These are phyloP conservation scores for Drosophila infuscata DNA, from an alignment of 2,888 invertebrate genomes.

Conservation along the genomic window DNA sequence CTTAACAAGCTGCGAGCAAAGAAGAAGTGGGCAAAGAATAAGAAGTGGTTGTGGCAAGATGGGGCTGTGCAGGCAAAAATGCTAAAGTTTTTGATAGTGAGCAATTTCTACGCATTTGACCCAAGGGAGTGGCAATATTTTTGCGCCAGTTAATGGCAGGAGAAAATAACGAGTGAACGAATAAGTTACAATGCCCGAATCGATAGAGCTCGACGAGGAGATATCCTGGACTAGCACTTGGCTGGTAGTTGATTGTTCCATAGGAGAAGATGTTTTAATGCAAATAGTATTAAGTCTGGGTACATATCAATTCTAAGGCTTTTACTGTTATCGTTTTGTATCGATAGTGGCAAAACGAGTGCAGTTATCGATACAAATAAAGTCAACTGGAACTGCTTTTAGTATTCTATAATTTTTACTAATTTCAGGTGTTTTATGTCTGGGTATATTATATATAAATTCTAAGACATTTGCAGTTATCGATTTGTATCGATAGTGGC, in stretches of 20 bases:
- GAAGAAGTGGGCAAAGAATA: neutral
- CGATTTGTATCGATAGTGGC: neutral
- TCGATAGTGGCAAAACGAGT: neutral
- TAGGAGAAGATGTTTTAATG: neutral
- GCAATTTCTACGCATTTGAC: constrained; percentile 69
- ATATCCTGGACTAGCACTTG: neutral
- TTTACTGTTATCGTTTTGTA: neutral
- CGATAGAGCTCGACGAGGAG: neutral
- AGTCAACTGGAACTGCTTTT: neutral
- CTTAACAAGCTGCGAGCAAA: constrained; percentile 43
- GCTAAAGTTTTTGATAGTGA: constrained; percentile 60
- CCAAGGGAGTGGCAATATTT: constrained; percentile 68
- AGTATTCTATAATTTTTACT: neutral
- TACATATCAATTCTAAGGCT: neutral
- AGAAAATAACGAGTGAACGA: constrained; percentile 11
- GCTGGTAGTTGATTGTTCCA: neutral
- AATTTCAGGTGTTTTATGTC: neutral
- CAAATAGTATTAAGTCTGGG: neutral
- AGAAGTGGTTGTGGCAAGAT: neutral
- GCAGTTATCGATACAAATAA: neutral
- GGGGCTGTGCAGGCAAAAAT: neutral
- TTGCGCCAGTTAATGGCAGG: constrained; percentile 54
- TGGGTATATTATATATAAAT: neutral
- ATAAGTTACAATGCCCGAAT: neutral
- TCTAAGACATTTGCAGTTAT: neutral